Evolutionary conservation across 2,888 invertebrate genomes (phyloP).

Genomic region (Prosopocoilus inquinatus): DNA sequence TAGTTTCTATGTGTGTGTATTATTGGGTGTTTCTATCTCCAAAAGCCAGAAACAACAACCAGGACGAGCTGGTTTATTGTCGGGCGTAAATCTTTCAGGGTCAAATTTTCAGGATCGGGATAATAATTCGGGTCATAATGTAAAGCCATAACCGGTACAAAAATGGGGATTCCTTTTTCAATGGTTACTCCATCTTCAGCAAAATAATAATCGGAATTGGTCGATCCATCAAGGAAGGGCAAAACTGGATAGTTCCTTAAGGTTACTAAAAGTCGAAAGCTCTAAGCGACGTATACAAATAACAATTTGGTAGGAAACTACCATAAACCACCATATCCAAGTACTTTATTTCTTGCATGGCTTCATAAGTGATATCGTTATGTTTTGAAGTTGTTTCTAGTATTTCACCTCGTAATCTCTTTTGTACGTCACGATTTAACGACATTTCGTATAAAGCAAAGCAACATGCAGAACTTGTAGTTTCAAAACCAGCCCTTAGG

Average conservation of each 20-base stretch:
- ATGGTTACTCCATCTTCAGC: constrained; percentile 6
- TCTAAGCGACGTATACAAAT: background rate
- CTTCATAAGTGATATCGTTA: constrained; percentile 11
- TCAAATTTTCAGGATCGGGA: constrained; percentile 14
- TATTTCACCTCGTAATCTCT: constrained; percentile 9
- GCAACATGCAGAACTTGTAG: constrained; percentile 5
- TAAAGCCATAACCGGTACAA: constrained; percentile 5
- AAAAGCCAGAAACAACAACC: constrained; percentile 6
- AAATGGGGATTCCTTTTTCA: constrained; percentile 6
- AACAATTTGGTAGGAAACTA: background rate
- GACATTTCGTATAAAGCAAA: constrained; percentile 13
- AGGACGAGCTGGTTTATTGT: constrained; percentile 4
- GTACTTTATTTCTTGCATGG: constrained; percentile 12
- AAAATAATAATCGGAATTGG: constrained; percentile 6
- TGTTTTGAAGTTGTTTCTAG: background rate
- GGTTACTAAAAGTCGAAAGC: constrained; percentile 8
- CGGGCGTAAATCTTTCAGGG: constrained; percentile 10
- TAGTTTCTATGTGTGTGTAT: no score
- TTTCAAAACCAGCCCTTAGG: constrained; percentile 15
- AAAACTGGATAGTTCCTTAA: constrained; percentile 15
- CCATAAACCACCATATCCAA: constrained; percentile 13
- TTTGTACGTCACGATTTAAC: constrained; percentile 12
- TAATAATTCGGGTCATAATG: constrained; percentile 12
- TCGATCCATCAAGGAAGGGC: constrained; percentile 4
- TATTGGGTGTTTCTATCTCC: no score